These are phyloP conservation scores for Thaumatotibia leucotreta DNA, from an alignment of 1,140 invertebrate species.

Conservation along the genomic window DNA sequence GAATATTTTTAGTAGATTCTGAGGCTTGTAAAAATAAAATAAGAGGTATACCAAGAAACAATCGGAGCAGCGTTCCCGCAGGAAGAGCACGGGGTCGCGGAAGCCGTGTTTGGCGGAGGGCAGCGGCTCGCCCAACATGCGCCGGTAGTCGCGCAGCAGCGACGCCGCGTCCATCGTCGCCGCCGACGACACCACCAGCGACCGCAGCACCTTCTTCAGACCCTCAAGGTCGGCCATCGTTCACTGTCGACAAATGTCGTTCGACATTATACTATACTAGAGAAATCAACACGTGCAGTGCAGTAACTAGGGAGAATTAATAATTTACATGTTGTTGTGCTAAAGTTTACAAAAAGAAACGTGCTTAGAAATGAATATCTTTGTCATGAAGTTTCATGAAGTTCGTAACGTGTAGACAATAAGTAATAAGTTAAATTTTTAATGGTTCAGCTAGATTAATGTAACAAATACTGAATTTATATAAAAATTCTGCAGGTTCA, in stretches of 20 bases:
- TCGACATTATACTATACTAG: too few species aligned
- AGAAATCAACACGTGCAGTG: background rate
- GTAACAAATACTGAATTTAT: background rate
- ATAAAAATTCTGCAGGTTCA: background rate
- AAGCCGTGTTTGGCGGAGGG: constrained; percentile 55
- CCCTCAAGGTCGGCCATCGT: constrained; percentile 39
- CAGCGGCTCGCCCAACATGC: constrained; percentile 44
- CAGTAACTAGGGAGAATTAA: too few species aligned
- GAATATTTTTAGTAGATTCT: too few species aligned
- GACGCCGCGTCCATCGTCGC: constrained; percentile 45
- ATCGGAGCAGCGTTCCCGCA: constrained; percentile 54
- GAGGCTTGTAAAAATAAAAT: background rate
- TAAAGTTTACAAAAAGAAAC: too few species aligned
- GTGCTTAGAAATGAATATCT: too few species aligned
- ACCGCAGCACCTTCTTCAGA: constrained; percentile 49
- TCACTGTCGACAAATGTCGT: background rate
- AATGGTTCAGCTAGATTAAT: background rate
- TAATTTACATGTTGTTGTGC: too few species aligned
- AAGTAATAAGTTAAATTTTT: background rate
- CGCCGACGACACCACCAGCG: constrained; percentile 63
- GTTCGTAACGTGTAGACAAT: background rate
- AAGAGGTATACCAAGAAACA: constrained; percentile 55
- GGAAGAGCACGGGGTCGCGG: constrained; percentile 44
- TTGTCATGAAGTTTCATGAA: background rate
- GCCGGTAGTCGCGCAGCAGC: constrained; percentile 53